These are phyloP conservation scores for Monopis laevigella DNA, from an alignment of 2,888 invertebrate genomes.

Conservation along the genomic window DNA sequence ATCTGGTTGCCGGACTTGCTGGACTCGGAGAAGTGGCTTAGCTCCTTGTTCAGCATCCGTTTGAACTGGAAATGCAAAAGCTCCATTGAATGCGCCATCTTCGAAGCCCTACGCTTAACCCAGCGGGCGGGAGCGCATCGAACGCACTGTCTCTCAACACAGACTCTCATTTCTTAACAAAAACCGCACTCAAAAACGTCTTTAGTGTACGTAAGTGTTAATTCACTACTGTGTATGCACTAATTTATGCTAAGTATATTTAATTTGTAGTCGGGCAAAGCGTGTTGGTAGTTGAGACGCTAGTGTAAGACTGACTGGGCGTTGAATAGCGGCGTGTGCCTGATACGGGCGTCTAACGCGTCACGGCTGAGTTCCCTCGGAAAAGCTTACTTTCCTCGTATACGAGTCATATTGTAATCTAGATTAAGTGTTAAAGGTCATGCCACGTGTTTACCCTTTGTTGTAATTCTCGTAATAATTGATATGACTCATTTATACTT, in stretches of 20 bases:
- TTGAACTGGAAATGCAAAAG: slow-evolving; percentile 86
- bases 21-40: slow-evolving; percentile 98
- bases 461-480: no score
- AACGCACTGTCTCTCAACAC: slow-evolving; percentile 49
- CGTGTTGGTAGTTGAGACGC: slow-evolving; percentile 1
- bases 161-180: slow-evolving; percentile 46
- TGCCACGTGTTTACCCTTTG: background rate
- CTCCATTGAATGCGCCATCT: slow-evolving; percentile 54
- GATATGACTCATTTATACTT: no score
- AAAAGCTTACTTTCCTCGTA: slow-evolving; percentile 6
- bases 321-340: slow-evolving; percentile 16
- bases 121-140: slow-evolving; percentile 44
- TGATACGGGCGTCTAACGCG: slow-evolving; percentile 15
- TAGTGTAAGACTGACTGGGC: slow-evolving; percentile 16
- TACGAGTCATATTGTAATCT: slow-evolving; percentile 4
- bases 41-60: slow-evolving; percentile 99
- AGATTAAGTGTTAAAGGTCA: slow-evolving; percentile 7
- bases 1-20: slow-evolving; percentile 99
- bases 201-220: slow-evolving; percentile 9
- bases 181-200: slow-evolving; percentile 27
- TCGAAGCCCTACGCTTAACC: slow-evolving; percentile 42
- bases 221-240: slow-evolving; percentile 5
- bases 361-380: slow-evolving; percentile 6
- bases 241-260: slow-evolving; percentile 4
- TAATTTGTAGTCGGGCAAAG: slow-evolving; percentile 3